A percentile compares a stretch with the other conserved stretches of the same genome.
phyloP scores from a whole-genome alignment of 2,113 vertebrate species.

The Mesembrinibis cayennensis region DNA sequence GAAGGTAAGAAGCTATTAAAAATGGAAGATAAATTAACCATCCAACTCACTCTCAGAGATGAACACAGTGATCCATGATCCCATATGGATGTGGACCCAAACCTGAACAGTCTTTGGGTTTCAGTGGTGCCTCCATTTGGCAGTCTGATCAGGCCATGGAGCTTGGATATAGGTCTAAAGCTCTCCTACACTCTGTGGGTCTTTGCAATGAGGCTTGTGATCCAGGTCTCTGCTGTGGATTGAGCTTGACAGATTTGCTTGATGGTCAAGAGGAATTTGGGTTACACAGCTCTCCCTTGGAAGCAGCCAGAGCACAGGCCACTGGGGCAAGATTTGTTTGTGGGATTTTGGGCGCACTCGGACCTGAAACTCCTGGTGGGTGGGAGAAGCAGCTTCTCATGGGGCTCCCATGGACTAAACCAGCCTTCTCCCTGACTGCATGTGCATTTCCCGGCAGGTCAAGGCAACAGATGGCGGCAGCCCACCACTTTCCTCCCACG shows the following conservation, averaged over 20 bases:
- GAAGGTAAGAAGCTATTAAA: not conserved
- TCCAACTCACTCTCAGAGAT: not conserved
- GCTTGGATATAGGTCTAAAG: not conserved
- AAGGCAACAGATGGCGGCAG: constrained; percentile 87
- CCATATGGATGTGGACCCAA: not conserved
- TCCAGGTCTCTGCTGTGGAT: not conserved
- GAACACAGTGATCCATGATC: not conserved
- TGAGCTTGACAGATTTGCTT: not conserved
- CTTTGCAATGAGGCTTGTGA: not conserved
- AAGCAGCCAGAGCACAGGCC: not conserved
- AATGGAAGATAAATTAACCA: not conserved
- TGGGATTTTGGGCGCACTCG: not conserved
- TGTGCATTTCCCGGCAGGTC: constrained; percentile 73
- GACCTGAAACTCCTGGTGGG: not conserved
- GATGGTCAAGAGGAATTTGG: not conserved
- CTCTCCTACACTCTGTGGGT: not conserved
- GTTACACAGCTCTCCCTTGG: not conserved
- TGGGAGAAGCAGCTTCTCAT: not conserved
- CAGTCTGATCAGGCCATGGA: not conserved
- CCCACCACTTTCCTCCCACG: constrained; percentile 78
- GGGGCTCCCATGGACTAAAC: not conserved
- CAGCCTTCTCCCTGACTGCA: not conserved
- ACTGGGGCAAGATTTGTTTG: not conserved
- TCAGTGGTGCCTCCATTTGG: not conserved
- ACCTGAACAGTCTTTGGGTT: not conserved